Evolutionary conservation across 2,888 invertebrate genomes (phyloP), one percentile per base, ranked within the genome.

Genomic region (Maniola hyperantus): DNA sequence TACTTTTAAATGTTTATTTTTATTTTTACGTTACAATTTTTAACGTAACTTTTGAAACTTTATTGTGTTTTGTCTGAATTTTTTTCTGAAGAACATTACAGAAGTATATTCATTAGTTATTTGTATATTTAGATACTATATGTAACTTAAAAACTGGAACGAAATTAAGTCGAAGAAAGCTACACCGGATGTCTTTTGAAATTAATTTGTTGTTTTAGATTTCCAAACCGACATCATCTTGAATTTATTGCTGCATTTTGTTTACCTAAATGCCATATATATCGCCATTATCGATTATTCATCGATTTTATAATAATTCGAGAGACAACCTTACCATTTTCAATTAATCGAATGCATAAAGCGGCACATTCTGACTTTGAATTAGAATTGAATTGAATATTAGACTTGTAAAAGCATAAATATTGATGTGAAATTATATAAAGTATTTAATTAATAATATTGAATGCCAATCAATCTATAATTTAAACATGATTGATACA

Each of bases 121-220:
- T n/a, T n/a, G n/a, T 36, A 11, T 39, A 10, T 39, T 39, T 10
- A 11, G 39, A 6, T 34, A 34, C 6, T 6, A 13, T 44, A 44
- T 5, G 7, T 48, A 20, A 5, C 33, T 46, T 33, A 39, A 50
- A 60, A 60, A 48, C n/a, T 36, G 50, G 60, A 48, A 60, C 18
- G 6, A 18, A 60, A 48, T 60, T 33, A 61, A 36, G 36, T 51
- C 51, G 39, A 67, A 59, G 66, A 67, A 67, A 67, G 66, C 63
- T 20, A 67, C 58, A 46, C 44, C 63, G 57, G 39, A 57, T 44
- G 48, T 57, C 34, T 57, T 64, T 50, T 60, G 64, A 57, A 69
- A 69, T 67, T 64, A 63, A 68, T 63, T 70, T 63, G 63, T 60
- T 63, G 58, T 65, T 60, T 67, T 64, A 50, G 63, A 66, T 64